These are phyloP conservation scores for Cladorhizidae sp. DNA, from an alignment of 37 sponge, comb jelly and placozoan genomes.

Conservation along the genomic window DNA sequence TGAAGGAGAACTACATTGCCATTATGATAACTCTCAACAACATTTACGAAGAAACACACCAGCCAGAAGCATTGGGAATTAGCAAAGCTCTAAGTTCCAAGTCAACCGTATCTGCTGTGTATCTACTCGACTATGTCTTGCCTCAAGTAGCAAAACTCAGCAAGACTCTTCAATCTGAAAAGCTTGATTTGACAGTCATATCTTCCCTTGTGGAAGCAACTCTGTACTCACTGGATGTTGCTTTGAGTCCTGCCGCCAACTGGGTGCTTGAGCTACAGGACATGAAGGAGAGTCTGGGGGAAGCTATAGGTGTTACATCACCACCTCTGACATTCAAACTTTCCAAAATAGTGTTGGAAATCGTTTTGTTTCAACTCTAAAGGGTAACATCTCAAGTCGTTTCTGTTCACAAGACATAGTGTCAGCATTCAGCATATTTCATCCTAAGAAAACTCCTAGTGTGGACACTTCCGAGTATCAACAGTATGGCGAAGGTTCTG, in stretches of 20 bases:
- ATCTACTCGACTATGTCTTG: slow-evolving; percentile 1
- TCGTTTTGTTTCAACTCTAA: slow-evolving; percentile 54
- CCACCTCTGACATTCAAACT: slow-evolving; percentile 25
- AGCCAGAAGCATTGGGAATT: slow-evolving; percentile 69
- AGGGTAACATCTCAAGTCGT: slow-evolving; percentile 62
- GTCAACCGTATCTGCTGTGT: slow-evolving; percentile 15
- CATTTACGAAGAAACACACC: slow-evolving; percentile 56
- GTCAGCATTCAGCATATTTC: slow-evolving; percentile 68
- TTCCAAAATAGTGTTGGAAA: slow-evolving; percentile 62
- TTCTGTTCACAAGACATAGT: slow-evolving; percentile 58
- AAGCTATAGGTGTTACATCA: slow-evolving; percentile 40
- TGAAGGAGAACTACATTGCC: slow-evolving; percentile 58
- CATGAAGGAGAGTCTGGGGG: slow-evolving; percentile 23
- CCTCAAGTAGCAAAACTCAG: slow-evolving; percentile 50
- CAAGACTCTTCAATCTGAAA: slow-evolving; percentile 62
- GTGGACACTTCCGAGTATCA: slow-evolving; percentile 19
- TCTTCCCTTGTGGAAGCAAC: slow-evolving; percentile 66
- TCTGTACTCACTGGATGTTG: slow-evolving; percentile 76
- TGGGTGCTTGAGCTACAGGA: slow-evolving; percentile 74
- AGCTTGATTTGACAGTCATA: slow-evolving; percentile 67
- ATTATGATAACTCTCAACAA: slow-evolving; percentile 48
- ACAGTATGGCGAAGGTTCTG: slow-evolving; percentile 59
- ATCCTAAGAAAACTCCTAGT: slow-evolving; percentile 61
- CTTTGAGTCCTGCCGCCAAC: slow-evolving; percentile 58
- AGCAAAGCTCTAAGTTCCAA: neutral